Evolutionary conservation across 92 coral and sea anemone genomes (phyloP).

Genomic region (Epizoanthus rinbou): DNA sequence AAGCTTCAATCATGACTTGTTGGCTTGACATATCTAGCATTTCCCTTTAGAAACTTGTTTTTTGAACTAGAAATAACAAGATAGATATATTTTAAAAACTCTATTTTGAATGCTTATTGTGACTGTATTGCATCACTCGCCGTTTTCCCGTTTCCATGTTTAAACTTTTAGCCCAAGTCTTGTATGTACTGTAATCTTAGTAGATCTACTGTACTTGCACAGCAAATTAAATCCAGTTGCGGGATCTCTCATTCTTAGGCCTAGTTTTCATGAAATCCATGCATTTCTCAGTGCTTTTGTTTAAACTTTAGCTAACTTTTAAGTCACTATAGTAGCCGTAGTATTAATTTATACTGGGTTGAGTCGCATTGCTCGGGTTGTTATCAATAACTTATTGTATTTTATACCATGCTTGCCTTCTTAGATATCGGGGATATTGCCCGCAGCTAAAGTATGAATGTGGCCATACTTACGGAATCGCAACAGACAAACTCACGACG

Average conservation of each 20-base stretch:
- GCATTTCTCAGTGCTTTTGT: not conserved
- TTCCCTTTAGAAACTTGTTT: too few species aligned
- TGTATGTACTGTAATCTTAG: not conserved
- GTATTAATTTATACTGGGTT: not conserved
- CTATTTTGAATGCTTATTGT: not conserved
- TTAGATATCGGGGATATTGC: slow-evolving; percentile 94
- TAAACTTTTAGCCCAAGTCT: not conserved
- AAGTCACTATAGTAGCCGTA: not conserved
- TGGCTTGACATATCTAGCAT: too few species aligned
- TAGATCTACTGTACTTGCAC: not conserved
- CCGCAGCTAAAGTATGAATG: slow-evolving; percentile 92
- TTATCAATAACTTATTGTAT: not conserved
- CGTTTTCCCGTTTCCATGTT: not conserved
- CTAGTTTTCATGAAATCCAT: not conserved
- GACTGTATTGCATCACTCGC: not conserved
- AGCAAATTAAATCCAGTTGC: not conserved
- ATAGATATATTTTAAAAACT: not conserved
- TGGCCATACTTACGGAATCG: slow-evolving; percentile 97
- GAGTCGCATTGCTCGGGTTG: not conserved
- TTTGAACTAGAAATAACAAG: not conserved
- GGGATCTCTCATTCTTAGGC: not conserved
- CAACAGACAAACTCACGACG: slow-evolving; percentile 91
- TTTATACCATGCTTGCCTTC: not conserved
- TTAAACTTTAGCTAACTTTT: too few species aligned
- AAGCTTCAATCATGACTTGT: too few species aligned